Evolutionary conservation across 1,140 invertebrate genomes (phyloP).

Genomic region (Neotoxoptera formosana): DNA sequence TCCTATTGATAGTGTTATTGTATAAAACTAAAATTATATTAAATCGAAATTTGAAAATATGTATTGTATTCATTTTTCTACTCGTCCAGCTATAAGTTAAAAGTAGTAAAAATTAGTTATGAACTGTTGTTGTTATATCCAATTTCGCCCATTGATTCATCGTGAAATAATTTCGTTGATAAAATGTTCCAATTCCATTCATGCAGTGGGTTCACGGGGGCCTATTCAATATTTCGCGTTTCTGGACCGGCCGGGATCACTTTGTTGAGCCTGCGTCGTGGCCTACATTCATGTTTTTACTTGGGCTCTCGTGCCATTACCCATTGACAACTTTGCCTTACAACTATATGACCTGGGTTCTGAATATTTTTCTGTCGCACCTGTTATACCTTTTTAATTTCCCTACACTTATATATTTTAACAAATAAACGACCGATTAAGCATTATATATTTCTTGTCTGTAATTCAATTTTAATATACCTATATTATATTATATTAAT

Average conservation of each 20-base stretch:
- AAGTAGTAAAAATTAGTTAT: neutral
- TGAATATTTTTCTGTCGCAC: constrained; percentile 5
- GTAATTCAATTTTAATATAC: neutral
- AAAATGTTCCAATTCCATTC: constrained; percentile 39
- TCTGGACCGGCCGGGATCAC: constrained; percentile 36
- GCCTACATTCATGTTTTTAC: constrained; percentile 48
- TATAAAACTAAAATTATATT: neutral
- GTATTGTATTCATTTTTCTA: neutral
- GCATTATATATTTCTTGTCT: neutral
- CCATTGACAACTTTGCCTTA: constrained; percentile 41
- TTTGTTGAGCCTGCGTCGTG: constrained; percentile 52
- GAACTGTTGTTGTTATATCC: neutral
- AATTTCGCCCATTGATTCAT: constrained; percentile 22
- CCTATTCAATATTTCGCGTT: constrained; percentile 53
- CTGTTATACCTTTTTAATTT: neutral
- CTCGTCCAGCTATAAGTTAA: neutral
- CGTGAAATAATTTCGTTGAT: constrained; percentile 34
- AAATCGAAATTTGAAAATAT: neutral
- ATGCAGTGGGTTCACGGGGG: constrained; percentile 7
- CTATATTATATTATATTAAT: neutral
- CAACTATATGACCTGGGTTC: neutral
- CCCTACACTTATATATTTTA: neutral
- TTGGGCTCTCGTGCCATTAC: constrained; percentile 9
- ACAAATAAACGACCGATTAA: neutral
- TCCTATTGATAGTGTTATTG: neutral